Percentiles rank a stretch among this genome's conserved stretches.
phyloP scores from a whole-genome alignment of 2,888 invertebrate genomes.

The Paralinhomoeus sp. region DNA sequence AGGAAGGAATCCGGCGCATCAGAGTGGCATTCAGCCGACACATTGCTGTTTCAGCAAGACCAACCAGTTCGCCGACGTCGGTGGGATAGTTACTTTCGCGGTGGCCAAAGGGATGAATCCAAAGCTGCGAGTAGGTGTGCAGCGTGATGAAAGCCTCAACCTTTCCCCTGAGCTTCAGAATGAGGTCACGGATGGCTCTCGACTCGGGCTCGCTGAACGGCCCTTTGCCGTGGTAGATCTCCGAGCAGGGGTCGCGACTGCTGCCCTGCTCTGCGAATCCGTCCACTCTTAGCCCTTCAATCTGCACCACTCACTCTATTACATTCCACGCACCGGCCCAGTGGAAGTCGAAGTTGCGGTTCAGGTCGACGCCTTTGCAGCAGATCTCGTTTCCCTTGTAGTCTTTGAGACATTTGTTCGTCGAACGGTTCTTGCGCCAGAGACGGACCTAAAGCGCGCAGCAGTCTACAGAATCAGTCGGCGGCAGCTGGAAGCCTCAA shows the following conservation, averaged over 20 bases:
- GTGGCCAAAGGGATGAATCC: conserved; percentile 24
- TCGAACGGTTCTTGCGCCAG: conserved; percentile 18
- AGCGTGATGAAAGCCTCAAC: conserved; percentile 23
- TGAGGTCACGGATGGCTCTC: conserved; percentile 19
- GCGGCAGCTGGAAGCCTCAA: too few relatives aligned
- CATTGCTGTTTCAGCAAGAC: neutral
- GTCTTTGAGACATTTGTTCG: neutral
- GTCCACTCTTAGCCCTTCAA: too few relatives aligned
- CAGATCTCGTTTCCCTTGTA: conserved; percentile 13
- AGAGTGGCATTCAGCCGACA: too few relatives aligned
- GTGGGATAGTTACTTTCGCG: conserved; percentile 14
- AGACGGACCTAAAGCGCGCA: conserved; percentile 13
- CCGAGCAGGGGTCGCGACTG: conserved; percentile 18
- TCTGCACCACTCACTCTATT: too few relatives aligned
- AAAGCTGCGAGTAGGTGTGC: conserved; percentile 24
- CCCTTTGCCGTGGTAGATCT: conserved; percentile 20
- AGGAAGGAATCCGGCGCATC: too few relatives aligned
- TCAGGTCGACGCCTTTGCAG: conserved; percentile 23
- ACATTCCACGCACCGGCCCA: conserved; percentile 11
- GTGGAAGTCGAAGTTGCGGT: conserved; percentile 23
- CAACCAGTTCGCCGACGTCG: conserved; percentile 20
- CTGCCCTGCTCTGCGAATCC: conserved; percentile 9
- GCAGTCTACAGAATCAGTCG: too few relatives aligned
- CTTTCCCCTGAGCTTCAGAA: conserved; percentile 16
- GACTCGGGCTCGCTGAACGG: conserved; percentile 21